Conservation (phyloP, 2,797 vertebrate species). For the Danio albolineatus region DNA sequence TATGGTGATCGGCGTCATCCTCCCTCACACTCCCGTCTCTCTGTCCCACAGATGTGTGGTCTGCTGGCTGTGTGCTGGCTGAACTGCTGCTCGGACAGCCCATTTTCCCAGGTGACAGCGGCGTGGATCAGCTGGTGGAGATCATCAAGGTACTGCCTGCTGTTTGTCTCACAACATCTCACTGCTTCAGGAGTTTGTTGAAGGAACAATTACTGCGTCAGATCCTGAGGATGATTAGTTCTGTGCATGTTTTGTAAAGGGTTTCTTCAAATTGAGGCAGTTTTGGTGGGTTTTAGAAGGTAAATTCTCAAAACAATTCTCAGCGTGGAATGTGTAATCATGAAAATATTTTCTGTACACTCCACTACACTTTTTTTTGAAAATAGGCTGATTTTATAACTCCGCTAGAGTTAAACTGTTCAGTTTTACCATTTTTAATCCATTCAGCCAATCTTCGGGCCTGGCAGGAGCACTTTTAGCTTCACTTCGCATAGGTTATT, state of each 20-base stretch:
- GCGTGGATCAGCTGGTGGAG: constrained; percentile 99
- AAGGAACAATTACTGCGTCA: not conserved
- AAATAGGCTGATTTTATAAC: too few relatives aligned
- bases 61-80: constrained; percentile 97
- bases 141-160: constrained; percentile 92
- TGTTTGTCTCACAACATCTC: not conserved
- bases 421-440: too few relatives aligned
- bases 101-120: constrained; percentile 98
- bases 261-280: not conserved
- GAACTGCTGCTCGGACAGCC: constrained; percentile 98
- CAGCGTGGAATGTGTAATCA: not conserved
- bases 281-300: not conserved
- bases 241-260: not conserved
- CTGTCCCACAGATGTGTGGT: constrained; percentile 90
- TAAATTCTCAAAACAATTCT: not conserved
- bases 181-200: not conserved
- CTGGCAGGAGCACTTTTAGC: too few relatives aligned
- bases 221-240: not conserved
- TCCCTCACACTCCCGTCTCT: constrained; percentile 36
- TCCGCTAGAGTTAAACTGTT: too few relatives aligned
- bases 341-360: too few relatives aligned
- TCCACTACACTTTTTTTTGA: too few relatives aligned
- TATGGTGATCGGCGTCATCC: too few relatives aligned
- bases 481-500: too few relatives aligned
- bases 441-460: too few relatives aligned